Percentiles rank a stretch among this genome's conserved stretches.
Conservation (phyloP, 2,888 invertebrate genomes). For the Coenonympha arcania region DNA sequence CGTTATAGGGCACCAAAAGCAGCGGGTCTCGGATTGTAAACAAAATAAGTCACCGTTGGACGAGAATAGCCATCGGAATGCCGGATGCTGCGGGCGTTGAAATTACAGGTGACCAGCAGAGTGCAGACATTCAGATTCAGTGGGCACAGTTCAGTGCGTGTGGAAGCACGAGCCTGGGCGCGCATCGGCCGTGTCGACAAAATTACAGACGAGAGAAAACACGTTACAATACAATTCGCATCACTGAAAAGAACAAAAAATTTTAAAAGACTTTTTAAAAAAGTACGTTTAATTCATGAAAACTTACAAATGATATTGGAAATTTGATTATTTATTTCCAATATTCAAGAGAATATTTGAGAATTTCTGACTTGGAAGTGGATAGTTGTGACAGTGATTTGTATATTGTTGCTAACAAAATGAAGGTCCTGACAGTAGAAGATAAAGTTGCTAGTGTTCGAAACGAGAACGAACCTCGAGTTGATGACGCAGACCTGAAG, state of each 20-base stretch:
- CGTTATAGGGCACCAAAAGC: conserved; percentile 29
- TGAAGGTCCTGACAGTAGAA: conserved; percentile 63
- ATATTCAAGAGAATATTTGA: neutral
- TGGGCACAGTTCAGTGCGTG: conserved; percentile 31
- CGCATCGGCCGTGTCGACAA: conserved; percentile 33
- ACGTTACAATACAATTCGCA: conserved; percentile 4
- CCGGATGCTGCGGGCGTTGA: conserved; percentile 61
- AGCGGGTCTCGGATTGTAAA: conserved; percentile 43
- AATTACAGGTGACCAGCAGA: conserved; percentile 28
- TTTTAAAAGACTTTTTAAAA: neutral
- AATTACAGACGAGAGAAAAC: conserved; percentile 4
- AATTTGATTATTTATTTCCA: no score
- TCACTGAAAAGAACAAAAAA: conserved; percentile 42
- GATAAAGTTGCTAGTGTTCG: conserved; percentile 59
- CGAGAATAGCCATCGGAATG: conserved; percentile 67
- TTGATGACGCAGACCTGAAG: conserved; percentile 44
- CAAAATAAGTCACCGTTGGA: conserved; percentile 57
- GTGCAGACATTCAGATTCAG: conserved; percentile 24
- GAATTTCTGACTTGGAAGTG: neutral
- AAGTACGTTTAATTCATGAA: no score
- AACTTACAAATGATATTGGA: no score
- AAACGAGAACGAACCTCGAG: conserved; percentile 54
- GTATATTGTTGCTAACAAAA: conserved; percentile 28
- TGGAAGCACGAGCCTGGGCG: conserved; percentile 33
- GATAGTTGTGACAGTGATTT: conserved; percentile 9